phyloP scores from a whole-genome alignment of 2,888 invertebrate species.

The Drosophila algonquin region DNA sequence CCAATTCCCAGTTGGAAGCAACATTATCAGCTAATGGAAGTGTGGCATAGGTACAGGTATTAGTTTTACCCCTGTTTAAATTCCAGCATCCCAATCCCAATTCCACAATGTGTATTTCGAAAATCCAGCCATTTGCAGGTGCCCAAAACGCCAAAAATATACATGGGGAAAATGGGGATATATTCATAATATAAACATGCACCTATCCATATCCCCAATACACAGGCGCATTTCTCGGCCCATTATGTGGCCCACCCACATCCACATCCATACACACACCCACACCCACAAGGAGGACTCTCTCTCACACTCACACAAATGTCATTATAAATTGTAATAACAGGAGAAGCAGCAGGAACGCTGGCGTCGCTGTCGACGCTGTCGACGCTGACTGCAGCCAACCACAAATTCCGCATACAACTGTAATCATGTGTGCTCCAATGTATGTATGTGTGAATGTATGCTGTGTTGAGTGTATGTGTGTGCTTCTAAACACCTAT shows the following conservation, averaged over 20 bases:
- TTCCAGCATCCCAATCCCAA: background rate
- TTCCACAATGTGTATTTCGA: background rate
- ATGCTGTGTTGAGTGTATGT: background rate
- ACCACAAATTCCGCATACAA: constrained; percentile 80
- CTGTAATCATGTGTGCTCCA: constrained; percentile 77
- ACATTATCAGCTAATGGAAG: background rate
- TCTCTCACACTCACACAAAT: constrained; percentile 61
- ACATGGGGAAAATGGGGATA: constrained; percentile 7
- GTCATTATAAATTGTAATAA: constrained; percentile 82
- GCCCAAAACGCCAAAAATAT: background rate
- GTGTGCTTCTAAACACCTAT: constrained; percentile 72
- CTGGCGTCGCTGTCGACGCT: constrained; percentile 32
- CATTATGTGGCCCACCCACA: constrained; percentile 53
- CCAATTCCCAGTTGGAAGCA: background rate
- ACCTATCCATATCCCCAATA: constrained; percentile 68
- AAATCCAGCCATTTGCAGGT: background rate
- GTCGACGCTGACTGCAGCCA: constrained; percentile 58
- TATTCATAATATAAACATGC: constrained; percentile 75
- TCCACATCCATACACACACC: constrained; percentile 20
- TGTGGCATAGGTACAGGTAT: background rate
- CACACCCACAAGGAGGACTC: constrained; percentile 9
- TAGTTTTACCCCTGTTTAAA: background rate
- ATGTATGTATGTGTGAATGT: constrained; percentile 21
- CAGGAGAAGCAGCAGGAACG: constrained; percentile 62
- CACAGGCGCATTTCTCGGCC: constrained; percentile 68